Base-by-base conservation (phyloP, 1,140 invertebrate species). In the Campoletis sonorensis region DNA sequence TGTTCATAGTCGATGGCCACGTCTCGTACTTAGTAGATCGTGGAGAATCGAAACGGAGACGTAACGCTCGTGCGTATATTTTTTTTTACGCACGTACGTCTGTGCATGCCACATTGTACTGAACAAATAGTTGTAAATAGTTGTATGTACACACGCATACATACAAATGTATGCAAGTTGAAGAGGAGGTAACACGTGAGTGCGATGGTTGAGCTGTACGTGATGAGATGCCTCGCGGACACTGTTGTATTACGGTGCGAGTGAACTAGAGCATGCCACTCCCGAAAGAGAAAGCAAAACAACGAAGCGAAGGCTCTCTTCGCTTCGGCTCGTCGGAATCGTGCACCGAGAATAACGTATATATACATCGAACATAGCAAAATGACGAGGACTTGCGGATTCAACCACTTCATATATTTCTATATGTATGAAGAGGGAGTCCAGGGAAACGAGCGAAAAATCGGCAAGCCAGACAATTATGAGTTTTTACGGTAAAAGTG, bases 251-350 rank as follows among this genome's bases (percentile, higher is more conserved):
- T 78, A 81, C 83, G 84, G 83, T 84, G 82, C 83, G 84, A 84
- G 83, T 82, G 88, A 92, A 92, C 89, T 92, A 92, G 90, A 92
- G 90, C 91, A 90, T 91, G 90, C 90, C 90, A 91, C 89, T 92
- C 90, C 89, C 89, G 91, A 92, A 92, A 92, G 91, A 92, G 90
- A 92, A 91, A 92, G 90, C 91, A 91, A 91, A 92, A 91, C 90
- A 90, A 91, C 90, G 86, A 83, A 91, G 89, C 86, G 83, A 88
- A 88, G 85, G 85, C 61, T 33, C 26, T 77, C 75, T 64, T 77
- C 54, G 51, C 54, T 37, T 13, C 84, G 84, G 61, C 81, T 70
- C 85, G 81, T 87, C 80, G 79, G 76, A 82, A 83, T n/a, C 83
- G 40, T 77, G 82, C 70, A 27, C 30, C 54, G 72, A 40, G 51